phyloP scores from a whole-genome alignment of 2,888 invertebrate species.

The Tanypteryx hageni region DNA sequence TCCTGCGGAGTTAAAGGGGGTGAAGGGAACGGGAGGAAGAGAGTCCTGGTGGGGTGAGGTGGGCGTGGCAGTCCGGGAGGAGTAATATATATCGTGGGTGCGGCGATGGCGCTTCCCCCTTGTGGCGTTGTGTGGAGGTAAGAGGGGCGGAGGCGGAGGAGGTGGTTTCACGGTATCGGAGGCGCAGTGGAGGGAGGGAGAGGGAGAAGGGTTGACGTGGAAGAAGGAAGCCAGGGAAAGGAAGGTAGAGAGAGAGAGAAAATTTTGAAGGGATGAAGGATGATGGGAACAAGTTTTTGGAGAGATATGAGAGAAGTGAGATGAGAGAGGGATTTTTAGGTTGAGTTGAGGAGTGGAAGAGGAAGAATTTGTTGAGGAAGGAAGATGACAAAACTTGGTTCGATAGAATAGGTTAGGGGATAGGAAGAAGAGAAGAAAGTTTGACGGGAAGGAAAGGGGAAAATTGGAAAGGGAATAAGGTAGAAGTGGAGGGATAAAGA shows the following conservation, averaged over 20 bases:
- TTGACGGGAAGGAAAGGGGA: background rate
- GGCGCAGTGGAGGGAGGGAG: background rate
- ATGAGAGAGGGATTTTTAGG: constrained; percentile 33
- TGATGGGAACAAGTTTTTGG: constrained; percentile 49
- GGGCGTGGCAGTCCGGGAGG: constrained; percentile 24
- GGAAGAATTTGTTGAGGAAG: constrained; percentile 47
- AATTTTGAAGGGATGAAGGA: constrained; percentile 62
- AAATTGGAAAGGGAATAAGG: background rate
- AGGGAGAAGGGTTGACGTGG: background rate
- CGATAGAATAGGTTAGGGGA: too few relatives aligned
- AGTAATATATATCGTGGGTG: constrained; percentile 62
- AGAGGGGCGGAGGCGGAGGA: background rate
- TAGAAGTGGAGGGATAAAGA: background rate
- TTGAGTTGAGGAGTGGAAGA: constrained; percentile 37
- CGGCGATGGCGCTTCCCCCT: constrained; percentile 52
- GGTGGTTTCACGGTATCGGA: background rate
- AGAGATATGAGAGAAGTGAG: constrained; percentile 34
- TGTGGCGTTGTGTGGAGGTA: constrained; percentile 48
- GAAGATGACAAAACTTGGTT: constrained; percentile 34
- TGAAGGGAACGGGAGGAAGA: background rate
- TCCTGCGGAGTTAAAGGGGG: background rate
- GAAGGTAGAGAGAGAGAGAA: background rate
- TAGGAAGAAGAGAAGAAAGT: background rate
- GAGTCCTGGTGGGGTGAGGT: background rate
- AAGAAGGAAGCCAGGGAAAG: background rate